Base-by-base conservation (phyloP, 1,140 invertebrate genomes). In the Sitophilus oryzae region DNA sequence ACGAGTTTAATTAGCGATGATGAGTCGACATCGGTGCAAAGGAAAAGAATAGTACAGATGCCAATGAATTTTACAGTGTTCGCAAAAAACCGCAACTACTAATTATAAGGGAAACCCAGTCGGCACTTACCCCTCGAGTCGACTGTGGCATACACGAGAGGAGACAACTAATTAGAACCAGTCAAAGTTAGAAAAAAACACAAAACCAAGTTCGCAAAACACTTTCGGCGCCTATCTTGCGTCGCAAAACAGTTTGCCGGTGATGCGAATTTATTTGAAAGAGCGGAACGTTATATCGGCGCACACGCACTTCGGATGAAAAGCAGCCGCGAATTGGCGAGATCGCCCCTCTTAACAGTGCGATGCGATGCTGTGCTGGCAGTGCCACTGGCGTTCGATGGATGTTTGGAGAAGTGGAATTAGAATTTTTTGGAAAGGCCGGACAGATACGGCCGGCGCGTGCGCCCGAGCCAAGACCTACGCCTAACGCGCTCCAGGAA, bases 381-480 rank as follows among this genome's bases (percentile, higher is more conserved):
- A 50, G 22, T 50, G 47, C 47, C 50, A 52, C 50, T 52, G 50
- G 50, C 50, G 42, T 45, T 52, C 22, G 41, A 52, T 52, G 50
- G 50, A 52, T 52, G 50, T 52, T 52, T 52, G 50, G 50, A 52
- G 50, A 52, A 43, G 50, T 52, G 50, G 50, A 52, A 52, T 52
- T 52, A 45, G 18, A 52, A 37, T 52, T 52, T 52, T 52, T 52
- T 52, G 50, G 50, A 45, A 45, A 52, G 50, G 50, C 50, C 40
- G 50, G 41, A 43, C 40, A 37, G 41, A 52, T 34, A 52, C 35
- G 36, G 40, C 11, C 15, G 19, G 37, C 49, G 49, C 49, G 42
- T 18, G 49, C 49, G 49, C 40, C 10, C 19, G 8, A 4, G 19
- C 11, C 11, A 18, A 40, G 49, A 51, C 36, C 49, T 51, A 51